Conservation (phyloP, 2,797 vertebrate species). For the Tokudaia tokunoshimensis region DNA sequence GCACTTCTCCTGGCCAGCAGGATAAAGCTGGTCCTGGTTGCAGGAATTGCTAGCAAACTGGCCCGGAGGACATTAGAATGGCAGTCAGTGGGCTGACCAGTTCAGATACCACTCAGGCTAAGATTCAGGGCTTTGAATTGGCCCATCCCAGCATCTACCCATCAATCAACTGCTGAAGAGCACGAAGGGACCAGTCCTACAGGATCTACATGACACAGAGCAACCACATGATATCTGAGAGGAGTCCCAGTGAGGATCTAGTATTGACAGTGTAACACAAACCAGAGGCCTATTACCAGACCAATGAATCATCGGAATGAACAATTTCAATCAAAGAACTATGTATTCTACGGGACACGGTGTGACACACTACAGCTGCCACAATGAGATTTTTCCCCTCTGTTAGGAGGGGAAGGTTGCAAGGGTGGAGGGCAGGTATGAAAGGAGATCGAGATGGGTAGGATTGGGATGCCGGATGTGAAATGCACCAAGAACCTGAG, state of each 20-base stretch:
- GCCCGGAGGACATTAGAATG: not conserved
- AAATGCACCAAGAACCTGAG: not conserved
- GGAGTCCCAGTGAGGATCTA: not conserved
- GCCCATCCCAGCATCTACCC: not conserved
- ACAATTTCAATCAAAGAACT: not conserved
- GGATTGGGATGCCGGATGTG: not conserved
- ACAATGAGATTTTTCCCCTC: not conserved
- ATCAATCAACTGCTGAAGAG: not conserved
- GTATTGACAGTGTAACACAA: not conserved
- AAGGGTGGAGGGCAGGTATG: not conserved
- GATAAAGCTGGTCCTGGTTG: not conserved
- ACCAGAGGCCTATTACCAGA: not conserved
- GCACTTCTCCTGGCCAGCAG: not conserved
- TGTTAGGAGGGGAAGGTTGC: not conserved
- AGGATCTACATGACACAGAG: not conserved
- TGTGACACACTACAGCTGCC: not conserved
- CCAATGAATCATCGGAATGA: not conserved
- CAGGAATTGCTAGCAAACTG: not conserved
- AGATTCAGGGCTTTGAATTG: not conserved
- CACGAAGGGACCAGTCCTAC: not conserved
- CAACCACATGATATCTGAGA: not conserved
- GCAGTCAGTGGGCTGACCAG: not conserved
- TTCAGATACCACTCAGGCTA: not conserved
- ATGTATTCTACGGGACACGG: not conserved
- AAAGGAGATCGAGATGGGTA: not conserved